Evolutionary conservation across 2,797 vertebrate genomes (phyloP), one percentile per base, ranked within the genome.

Genomic region (Leptodactylus fallax): DNA sequence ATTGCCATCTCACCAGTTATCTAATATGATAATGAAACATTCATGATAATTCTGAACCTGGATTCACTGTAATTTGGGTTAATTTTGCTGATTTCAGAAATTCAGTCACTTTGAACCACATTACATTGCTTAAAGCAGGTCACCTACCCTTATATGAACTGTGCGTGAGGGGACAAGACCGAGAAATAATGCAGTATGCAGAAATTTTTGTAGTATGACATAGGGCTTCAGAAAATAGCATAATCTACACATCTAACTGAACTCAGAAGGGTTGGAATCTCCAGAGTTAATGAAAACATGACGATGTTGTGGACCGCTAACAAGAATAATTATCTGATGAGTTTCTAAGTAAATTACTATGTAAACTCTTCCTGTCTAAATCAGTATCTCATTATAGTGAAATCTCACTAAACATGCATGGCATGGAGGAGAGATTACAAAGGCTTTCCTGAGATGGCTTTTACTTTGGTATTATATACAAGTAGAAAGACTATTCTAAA

Each of bases 271-370:
- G 67, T 25, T 60, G 49, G n/a, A 49, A 55, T 74, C 58, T 65
- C n/a, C 58, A 23, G 83, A 77, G 58, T 76, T 77, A 85, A 85
- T 85, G 23, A 79, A 67, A 71, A 86, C 79, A 71, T 69, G 51
- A 79, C 76, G 63, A 77, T 65, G 23, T 74, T 55, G 27, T 87
- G 81, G 79, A 78, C 81, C 45, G 78, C 69, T 87, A 87, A 83
- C 65, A 61, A 87, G 80, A 23, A 56, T 83, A 87, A 87, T 79
- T 83, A 77, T 72, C 79, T 87, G 80, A 67, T 69, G 81, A 49
- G 27, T 83, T 78, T 69, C 65, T 69, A 78, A 83, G 81, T 83
- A 67, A 83, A 87, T 87, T 79, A 79, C 72, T 67, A 58, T 83
- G 27, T 84, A 87, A 83, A 56, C 69, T 56, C 74, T 69, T 83